Evolutionary conservation across 2,888 invertebrate species (phyloP).

Genomic region (Kryphioiulus occultus): DNA sequence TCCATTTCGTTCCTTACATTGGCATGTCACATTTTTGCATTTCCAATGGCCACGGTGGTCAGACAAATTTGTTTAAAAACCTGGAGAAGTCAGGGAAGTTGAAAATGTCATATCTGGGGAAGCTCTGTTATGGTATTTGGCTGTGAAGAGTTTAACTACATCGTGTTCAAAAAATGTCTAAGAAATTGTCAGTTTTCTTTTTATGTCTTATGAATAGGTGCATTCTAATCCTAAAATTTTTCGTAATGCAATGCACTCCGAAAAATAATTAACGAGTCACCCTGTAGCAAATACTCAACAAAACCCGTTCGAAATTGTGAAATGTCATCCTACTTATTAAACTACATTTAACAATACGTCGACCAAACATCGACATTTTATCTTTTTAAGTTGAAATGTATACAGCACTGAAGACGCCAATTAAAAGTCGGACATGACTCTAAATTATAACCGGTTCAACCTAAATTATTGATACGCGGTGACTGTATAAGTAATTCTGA

Average conservation of each 20-base stretch:
- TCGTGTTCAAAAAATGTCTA: too few species aligned
- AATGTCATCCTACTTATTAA: constrained; percentile 15
- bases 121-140: too few species aligned
- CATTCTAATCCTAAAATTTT: not conserved
- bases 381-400: not conserved
- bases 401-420: constrained; percentile 14
- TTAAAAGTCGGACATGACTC: not conserved
- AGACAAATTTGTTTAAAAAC: too few species aligned
- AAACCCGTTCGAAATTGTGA: not conserved
- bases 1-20: too few species aligned
- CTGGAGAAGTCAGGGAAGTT: too few species aligned
- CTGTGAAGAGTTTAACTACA: too few species aligned
- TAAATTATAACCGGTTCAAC: constrained; percentile 32
- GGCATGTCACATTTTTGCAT: too few species aligned
- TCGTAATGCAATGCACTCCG: too few species aligned
- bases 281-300: not conserved
- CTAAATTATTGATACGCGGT: constrained; percentile 15
- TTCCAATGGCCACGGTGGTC: too few species aligned
- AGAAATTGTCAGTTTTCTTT: too few species aligned
- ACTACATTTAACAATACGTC: not conserved
- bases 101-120: too few species aligned
- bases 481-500: constrained; percentile 32
- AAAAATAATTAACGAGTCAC: not conserved
- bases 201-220: not conserved
- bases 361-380: not conserved